These are phyloP conservation scores for Tapirus indicus DNA, from an alignment of 2,797 vertebrate species.

Conservation along the genomic window DNA sequence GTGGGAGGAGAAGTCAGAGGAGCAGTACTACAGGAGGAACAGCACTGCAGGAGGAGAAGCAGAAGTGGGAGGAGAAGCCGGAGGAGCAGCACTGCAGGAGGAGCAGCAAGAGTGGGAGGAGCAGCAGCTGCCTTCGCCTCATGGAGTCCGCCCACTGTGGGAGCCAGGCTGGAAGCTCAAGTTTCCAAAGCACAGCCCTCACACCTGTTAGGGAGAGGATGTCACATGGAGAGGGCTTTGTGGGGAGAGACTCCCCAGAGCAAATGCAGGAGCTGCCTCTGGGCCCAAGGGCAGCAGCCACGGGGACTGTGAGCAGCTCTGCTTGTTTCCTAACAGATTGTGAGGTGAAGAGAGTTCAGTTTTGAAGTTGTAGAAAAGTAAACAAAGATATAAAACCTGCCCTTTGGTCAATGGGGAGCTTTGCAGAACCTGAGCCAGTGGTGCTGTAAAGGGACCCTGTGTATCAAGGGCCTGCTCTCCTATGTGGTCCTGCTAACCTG, in stretches of 20 bases:
- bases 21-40: not conserved
- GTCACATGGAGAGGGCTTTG: slow-evolving; percentile 59
- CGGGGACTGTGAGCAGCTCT: no score
- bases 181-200: slow-evolving; percentile 84
- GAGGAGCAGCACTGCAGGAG: rapidly evolving
- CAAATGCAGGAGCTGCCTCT: not conserved
- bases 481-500: no score
- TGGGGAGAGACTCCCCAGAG: not conserved
- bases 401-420: no score
- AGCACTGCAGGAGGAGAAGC: not conserved
- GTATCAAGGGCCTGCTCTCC: no score
- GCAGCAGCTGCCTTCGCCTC: slow-evolving; percentile 82
- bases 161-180: slow-evolving; percentile 66
- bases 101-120: not conserved
- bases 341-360: no score
- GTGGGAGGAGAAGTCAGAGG: no score
- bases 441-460: not conserved
- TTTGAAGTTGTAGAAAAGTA: no score
- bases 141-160: slow-evolving; percentile 11
- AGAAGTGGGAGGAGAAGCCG: rapidly evolving
- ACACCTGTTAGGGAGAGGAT: slow-evolving; percentile 79
- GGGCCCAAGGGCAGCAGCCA: not conserved
- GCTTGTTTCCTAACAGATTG: not conserved
- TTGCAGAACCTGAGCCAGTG: no score
- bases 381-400: no score